These are phyloP conservation scores for Eupeodes luniger DNA, from an alignment of 2,888 invertebrate genomes.

Conservation along the genomic window DNA sequence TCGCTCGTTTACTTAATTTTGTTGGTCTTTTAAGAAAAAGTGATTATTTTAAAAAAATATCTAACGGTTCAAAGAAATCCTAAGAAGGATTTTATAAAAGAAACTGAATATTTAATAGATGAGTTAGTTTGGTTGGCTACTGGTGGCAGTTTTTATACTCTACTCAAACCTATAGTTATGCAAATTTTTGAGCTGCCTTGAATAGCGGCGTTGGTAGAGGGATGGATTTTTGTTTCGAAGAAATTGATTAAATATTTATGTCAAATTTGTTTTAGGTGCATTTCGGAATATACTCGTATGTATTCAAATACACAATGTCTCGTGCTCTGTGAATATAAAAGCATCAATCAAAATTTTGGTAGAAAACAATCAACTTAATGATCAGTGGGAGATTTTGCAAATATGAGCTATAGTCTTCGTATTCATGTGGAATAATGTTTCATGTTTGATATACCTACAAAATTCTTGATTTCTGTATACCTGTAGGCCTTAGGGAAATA, in stretches of 20 bases:
- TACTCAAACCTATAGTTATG: conserved; percentile 35
- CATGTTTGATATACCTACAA: too few species aligned
- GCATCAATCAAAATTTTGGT: conserved; percentile 3
- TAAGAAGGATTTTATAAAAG: not conserved
- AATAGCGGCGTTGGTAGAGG: not conserved
- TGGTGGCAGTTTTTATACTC: conserved; percentile 11
- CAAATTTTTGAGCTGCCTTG: conserved; percentile 12
- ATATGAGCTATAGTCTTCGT: too few species aligned
- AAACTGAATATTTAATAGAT: not conserved
- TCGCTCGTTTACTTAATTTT: conserved; percentile 35
- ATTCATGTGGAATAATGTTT: too few species aligned
- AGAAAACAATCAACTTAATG: conserved; percentile 4
- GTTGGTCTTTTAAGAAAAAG: conserved; percentile 45
- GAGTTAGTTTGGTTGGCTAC: not conserved
- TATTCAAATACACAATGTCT: not conserved
- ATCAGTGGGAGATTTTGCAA: not conserved
- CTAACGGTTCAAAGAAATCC: conserved; percentile 16
- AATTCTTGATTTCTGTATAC: too few species aligned
- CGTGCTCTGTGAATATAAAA: not conserved
- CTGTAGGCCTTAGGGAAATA: too few species aligned
- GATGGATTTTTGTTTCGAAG: conserved; percentile 13
- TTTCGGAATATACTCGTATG: not conserved
- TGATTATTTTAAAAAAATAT: conserved; percentile 39
- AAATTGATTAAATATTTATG: conserved; percentile 40
- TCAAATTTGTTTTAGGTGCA: conserved; percentile 23